Evolutionary conservation across 1,140 invertebrate genomes (phyloP), one percentile per base, ranked within the genome.

Genomic region (Stegodyphus dumicola): DNA sequence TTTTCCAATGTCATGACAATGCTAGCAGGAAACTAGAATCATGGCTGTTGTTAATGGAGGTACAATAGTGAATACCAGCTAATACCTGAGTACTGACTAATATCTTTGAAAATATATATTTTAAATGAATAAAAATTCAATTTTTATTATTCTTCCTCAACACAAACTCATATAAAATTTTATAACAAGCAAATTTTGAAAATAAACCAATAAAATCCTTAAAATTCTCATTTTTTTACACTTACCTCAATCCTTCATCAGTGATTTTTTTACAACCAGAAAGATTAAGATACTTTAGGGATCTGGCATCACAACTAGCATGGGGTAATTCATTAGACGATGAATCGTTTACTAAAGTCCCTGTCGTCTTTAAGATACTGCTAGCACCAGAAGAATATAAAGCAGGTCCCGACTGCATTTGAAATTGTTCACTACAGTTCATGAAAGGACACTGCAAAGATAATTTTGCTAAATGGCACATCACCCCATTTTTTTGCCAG

Each of bases 171-270:
- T 33, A 33, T 33, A 33, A 33, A 33, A 33, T 33, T 33, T 33
- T 33, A 33, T 33, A 33, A 33, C 33, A 33, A 33, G 33, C 33
- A 33, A 33, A 33, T 33, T 33, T 33, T 33, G 33, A 33, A 33
- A 33, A 1, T 33, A 33, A 33, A 33, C 1, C 33, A 33, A 33
- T 33, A 33, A 33, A 33, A 3, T 3, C 33, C 3, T 33, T 33
- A 1, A 33, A 33, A 33, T 33, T 3, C 1, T 33, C 33, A 15
- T 2, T 11, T 60, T 60, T 60, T 60, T 15, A 17, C 15, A 88
- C 56, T 78, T 89, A 91, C 89, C 89, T 89, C 13, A 92, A 78
- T 6, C 91, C 91, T 64, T 70, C 76, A 87, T 91, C 91, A 15
- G 91, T 91, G 15, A 92, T 88, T 73, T 86, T 52, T 11, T 64